Evolutionary conservation across 2,113 vertebrate genomes (phyloP), one percentile per base, ranked within the genome.

Genomic region (Camelus dromedarius): DNA sequence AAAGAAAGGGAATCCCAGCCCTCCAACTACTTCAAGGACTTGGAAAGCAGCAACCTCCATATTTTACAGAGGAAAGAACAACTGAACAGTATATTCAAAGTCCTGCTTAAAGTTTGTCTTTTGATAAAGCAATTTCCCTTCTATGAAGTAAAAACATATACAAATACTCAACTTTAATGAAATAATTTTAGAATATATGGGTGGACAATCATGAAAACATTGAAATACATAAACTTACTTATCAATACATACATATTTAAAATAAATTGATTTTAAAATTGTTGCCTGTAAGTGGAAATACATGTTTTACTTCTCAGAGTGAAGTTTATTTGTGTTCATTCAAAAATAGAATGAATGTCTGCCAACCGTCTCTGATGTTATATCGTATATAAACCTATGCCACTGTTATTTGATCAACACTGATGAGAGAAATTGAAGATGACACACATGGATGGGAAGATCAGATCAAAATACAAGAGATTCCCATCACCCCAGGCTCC

Each of bases 301-400:
- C 22, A 52, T 76, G 6, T 80, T 77, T 80, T 81, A 42, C 54
- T 69, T 92, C 6, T 77, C 54, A 66, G 10, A 69, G 3, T 52
- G 24, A 66, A 7, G 54, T 64, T 85, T 89, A 60, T 89, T 94
- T 19, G n/a, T 54, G 56, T 72, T 73, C 13, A 79, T 96, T 97
- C 60, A 52, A 93, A 96, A 54, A 96, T 83, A 32, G 60, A 69
- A 11, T 89, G 73, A 67, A 93, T 76, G 52, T 86, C 66, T 97
- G 11, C 14, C 76, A 24, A 73, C 56, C 94, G 72, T 58, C 13
- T 60, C 54, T 85, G 85, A 6, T 18, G 93, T 67, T 97, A 24
- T 96, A 98, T 98, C 97, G 97, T 96, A 97, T 97, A 96, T 98
- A 97, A 95, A 75, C 86, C 89, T 96, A 97, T 98, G 95, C 89